Percentiles rank a stretch among this genome's conserved stretches.
These are phyloP conservation scores for Pediacus dermestoides DNA, from an alignment of 2,888 invertebrate species.

Conservation along the genomic window DNA sequence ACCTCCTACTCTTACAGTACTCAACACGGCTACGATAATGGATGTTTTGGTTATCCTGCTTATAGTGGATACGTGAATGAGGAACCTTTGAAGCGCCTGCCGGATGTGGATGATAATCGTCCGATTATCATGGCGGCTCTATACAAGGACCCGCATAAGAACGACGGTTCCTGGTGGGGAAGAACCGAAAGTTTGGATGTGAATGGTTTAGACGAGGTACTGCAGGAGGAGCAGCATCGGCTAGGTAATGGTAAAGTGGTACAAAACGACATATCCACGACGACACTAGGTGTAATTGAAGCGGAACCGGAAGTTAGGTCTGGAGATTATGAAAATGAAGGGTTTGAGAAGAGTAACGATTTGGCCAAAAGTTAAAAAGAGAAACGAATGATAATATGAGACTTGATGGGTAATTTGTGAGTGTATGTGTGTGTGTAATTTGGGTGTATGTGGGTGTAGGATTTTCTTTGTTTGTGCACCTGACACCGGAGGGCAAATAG, in stretches of 20 bases:
- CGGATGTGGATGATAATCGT: constrained; percentile 53
- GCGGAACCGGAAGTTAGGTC: constrained; percentile 26
- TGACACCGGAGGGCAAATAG: too few species aligned
- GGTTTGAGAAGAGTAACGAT: constrained; percentile 24
- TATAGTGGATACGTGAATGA: constrained; percentile 59
- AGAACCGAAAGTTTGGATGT: neutral
- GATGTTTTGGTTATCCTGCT: constrained; percentile 66
- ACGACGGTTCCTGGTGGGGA: neutral
- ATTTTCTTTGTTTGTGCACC: too few species aligned
- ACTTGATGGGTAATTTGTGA: too few species aligned
- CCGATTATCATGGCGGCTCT: constrained; percentile 70
- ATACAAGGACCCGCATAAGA: constrained; percentile 56
- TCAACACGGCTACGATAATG: constrained; percentile 72
- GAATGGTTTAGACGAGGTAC: constrained; percentile 22
- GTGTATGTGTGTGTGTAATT: too few species aligned
- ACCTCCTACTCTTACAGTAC: constrained; percentile 77
- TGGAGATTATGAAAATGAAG: constrained; percentile 29
- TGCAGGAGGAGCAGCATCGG: constrained; percentile 52
- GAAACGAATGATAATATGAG: too few species aligned
- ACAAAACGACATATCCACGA: constrained; percentile 15
- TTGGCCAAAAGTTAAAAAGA: constrained; percentile 22
- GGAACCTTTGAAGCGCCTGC: constrained; percentile 20
- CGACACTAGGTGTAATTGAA: constrained; percentile 11
- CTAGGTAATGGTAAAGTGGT: constrained; percentile 47
- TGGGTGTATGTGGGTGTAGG: too few species aligned